Base-by-base conservation (phyloP, 2,113 vertebrate species). In the Psittacus erithacus region DNA sequence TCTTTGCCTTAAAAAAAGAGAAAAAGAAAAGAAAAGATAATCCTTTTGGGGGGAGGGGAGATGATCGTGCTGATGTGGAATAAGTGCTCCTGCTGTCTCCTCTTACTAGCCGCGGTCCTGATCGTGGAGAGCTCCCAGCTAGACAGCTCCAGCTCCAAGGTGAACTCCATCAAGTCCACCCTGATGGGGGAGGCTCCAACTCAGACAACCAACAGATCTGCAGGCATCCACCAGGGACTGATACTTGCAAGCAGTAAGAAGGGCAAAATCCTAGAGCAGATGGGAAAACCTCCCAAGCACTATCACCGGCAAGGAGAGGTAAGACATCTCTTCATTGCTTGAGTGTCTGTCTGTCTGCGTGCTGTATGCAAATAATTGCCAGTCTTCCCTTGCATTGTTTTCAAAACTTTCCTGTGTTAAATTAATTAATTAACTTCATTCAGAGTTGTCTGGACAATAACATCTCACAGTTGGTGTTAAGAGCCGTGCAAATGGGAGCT, bases 81-180 rank as follows among this genome's bases (percentile, higher is more conserved):
- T 98, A 98, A 98, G 98, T 97, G 97, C 88, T 97, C 98, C 96
- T 96, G 97, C 97, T 97, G 98, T 93, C 95, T 99, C 96, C 97
- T 99, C 94, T 97, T 99, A 74, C 96, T 99, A 95, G 98, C 98
- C 59, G 97, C 98, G 52, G 96, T 98, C 94, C 97, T 99, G 96
- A 98, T 98, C 97, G 98, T 98, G 96, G 98, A 98, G 97, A 98
- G 98, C 95, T 97, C 98, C 79, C 99, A 99, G 97, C 97, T 98
- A 84, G 98, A 98, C 96, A 97, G 97, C 95, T 96, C 98, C 94
- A 98, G 98, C 86, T 97, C 99, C 80, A 99, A 99, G 96, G 98
- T 98, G 96, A 99, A 99, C 98, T 98, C 99, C 96, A 99, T 99
- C 98, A 99, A 99, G 97, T 98, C 99, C 44, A 97, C 97, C 93